Evolutionary conservation across 2,797 vertebrate genomes (phyloP), one percentile per base, ranked within the genome.

Genomic region (Eremophila alpestris): DNA sequence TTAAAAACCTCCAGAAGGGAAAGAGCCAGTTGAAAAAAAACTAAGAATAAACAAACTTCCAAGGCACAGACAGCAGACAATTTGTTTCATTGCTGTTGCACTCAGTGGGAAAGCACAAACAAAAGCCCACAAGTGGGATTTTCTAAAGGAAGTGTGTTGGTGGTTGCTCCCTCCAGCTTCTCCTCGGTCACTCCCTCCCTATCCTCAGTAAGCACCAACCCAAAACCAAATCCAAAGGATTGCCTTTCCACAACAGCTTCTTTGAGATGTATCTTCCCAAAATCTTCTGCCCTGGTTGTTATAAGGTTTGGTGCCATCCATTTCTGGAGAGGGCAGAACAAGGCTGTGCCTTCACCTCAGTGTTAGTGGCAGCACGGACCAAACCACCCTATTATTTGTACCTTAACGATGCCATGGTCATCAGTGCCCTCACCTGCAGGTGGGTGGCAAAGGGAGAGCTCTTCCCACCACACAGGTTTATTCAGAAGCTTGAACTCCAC

Each of bases 401-500:
- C 4, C 12, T 32, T 48, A 80, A 64, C 0, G 0, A 55, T 14
- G 27, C 36, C 5, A 9, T 16, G 5, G 4, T 12, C 54, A 74
- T 10, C 32, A 23, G 52, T 0, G 0, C 8, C 1, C 20, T 59
- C 0, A 0, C 27, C 48, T 48, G 26, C 51, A 40, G 13, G 58
- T 4, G 15, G 19, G 13, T 19, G 63, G 41, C 24, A 80, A 43
- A 6, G 27, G 43, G 8, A 64, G 38, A 74, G 49, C n/a, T 68
- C 68, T 64, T 51, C 46, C 54, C 52, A 40, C 24, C 32, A 29
- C 20, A 15, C 22, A 80, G 20, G 23, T 68, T 29, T 38, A n/a
- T 46, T 75, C 43, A 62, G 38, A 74, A 83, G 55, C 17, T 65
- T 0, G 0, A 81, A 51, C 20, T 56, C 5, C 49, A 43, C 2